Conservation (phyloP, 2,888 invertebrate genomes). For the Dyspetes luteomarginatus region DNA sequence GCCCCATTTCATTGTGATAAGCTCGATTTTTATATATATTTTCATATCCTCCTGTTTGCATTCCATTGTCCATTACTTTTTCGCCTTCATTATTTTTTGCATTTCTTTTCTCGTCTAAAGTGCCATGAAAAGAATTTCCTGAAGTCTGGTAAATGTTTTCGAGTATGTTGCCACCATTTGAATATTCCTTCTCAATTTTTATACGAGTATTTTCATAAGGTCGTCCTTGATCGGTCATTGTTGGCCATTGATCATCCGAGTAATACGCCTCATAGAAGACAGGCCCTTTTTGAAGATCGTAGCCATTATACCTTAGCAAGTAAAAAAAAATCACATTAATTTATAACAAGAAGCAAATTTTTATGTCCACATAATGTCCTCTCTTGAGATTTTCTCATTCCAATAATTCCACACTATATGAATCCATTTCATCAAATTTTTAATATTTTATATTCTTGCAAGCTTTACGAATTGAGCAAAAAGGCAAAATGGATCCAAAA, state of each 20-base stretch:
- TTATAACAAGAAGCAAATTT: neutral
- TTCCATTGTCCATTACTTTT: neutral
- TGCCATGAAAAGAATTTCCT: neutral
- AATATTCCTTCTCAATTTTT: slow-evolving; percentile 63
- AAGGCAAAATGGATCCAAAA: no score
- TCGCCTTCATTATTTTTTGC: neutral
- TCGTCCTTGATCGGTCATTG: slow-evolving; percentile 17
- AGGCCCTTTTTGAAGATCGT: slow-evolving; percentile 74
- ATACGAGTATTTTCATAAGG: neutral
- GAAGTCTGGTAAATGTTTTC: slow-evolving; percentile 73
- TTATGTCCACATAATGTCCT: no score
- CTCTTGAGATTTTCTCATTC: no score
- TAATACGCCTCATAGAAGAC: slow-evolving; percentile 79
- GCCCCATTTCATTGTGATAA: neutral
- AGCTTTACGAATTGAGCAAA: no score
- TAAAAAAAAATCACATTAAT: slow-evolving; percentile 8
- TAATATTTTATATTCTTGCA: no score
- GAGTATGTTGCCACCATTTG: slow-evolving; percentile 65
- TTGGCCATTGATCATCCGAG: slow-evolving; percentile 65
- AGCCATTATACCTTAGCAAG: slow-evolving; percentile 68
- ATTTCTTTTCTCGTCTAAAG: neutral
- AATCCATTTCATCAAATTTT: no score
- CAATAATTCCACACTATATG: no score
- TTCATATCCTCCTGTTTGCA: no score
- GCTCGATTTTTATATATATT: no score